Percentiles rank a stretch among this genome's conserved stretches.
Conservation (phyloP, 2,888 invertebrate species). For the Melangyna quadrimaculata region DNA sequence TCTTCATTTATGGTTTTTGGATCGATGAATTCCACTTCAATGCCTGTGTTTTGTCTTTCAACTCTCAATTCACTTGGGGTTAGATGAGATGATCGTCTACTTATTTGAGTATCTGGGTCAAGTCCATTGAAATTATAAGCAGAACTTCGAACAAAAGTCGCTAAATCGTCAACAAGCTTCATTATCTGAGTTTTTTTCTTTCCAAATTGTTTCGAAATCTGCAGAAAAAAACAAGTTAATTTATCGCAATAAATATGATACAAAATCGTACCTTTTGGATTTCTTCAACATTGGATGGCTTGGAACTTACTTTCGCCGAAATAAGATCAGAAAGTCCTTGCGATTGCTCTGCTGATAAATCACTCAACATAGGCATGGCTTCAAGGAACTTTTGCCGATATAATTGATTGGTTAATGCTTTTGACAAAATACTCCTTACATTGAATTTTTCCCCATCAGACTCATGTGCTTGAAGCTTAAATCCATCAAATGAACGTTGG, state of each 20-base stretch:
- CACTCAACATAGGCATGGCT: slow-evolving; percentile 85
- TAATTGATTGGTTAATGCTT: slow-evolving; percentile 84
- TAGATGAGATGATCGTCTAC: slow-evolving; percentile 73
- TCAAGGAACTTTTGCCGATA: slow-evolving; percentile 84
- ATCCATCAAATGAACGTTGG: slow-evolving; percentile 55
- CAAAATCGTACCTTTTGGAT: slow-evolving; percentile 82
- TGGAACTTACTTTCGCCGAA: slow-evolving; percentile 84
- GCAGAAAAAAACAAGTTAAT: slow-evolving; percentile 76
- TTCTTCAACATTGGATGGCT: slow-evolving; percentile 82
- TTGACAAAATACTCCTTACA: slow-evolving; percentile 82
- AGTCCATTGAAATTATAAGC: slow-evolving; percentile 78
- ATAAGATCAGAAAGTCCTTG: slow-evolving; percentile 85
- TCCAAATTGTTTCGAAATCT: slow-evolving; percentile 84
- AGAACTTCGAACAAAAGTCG: slow-evolving; percentile 84
- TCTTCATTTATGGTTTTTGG: slow-evolving; percentile 78
- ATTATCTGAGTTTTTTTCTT: slow-evolving; percentile 83
- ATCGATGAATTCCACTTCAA: slow-evolving; percentile 76
- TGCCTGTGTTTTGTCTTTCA: slow-evolving; percentile 65
- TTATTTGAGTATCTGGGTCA: slow-evolving; percentile 29
- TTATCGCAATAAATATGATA: background rate
- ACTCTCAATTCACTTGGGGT: slow-evolving; percentile 68
- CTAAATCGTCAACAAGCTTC: slow-evolving; percentile 84
- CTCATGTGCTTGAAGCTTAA: slow-evolving; percentile 73
- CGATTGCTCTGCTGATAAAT: slow-evolving; percentile 85
- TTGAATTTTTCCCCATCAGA: slow-evolving; percentile 81